A percentile compares a stretch with the other conserved stretches of the same genome.
Conservation (phyloP, 2,797 vertebrate genomes). For the Nyctibius grandis region DNA sequence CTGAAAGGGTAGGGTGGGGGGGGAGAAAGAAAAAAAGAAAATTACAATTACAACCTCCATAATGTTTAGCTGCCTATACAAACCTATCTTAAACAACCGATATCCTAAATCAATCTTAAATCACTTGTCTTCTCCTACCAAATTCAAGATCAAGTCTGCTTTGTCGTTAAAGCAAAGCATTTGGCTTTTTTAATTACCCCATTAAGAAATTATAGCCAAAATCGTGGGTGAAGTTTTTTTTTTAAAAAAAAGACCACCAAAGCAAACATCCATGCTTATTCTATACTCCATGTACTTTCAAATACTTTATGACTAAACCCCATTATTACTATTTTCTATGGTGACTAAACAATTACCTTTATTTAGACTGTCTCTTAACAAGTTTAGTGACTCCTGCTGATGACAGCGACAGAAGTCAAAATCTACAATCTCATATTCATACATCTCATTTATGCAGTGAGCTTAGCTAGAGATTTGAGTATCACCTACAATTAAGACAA, state of each 20-base stretch:
- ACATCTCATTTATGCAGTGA: not conserved
- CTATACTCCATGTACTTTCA: not conserved
- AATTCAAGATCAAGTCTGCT: not conserved
- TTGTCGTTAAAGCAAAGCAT: not conserved
- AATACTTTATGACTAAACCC: not conserved
- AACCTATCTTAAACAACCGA: not conserved
- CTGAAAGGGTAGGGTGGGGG: conserved; percentile 65
- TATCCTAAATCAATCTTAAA: not conserved
- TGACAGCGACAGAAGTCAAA: not conserved
- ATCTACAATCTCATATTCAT: not conserved
- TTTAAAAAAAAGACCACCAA: not conserved
- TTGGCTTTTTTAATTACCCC: not conserved
- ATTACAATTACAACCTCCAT: conserved; percentile 1
- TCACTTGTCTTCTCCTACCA: not conserved
- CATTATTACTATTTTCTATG: not conserved
- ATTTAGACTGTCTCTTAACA: not conserved
- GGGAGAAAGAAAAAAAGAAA: not conserved
- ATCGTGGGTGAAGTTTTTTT: not conserved
- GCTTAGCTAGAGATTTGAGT: not conserved
- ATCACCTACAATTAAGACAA: not conserved
- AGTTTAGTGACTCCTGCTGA: not conserved
- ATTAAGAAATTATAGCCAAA: not conserved
- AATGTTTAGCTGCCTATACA: not conserved
- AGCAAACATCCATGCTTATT: not conserved
- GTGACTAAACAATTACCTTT: not conserved